Base-by-base conservation (phyloP, 1,140 invertebrate species). In the Panagrolaimus sp. region DNA sequence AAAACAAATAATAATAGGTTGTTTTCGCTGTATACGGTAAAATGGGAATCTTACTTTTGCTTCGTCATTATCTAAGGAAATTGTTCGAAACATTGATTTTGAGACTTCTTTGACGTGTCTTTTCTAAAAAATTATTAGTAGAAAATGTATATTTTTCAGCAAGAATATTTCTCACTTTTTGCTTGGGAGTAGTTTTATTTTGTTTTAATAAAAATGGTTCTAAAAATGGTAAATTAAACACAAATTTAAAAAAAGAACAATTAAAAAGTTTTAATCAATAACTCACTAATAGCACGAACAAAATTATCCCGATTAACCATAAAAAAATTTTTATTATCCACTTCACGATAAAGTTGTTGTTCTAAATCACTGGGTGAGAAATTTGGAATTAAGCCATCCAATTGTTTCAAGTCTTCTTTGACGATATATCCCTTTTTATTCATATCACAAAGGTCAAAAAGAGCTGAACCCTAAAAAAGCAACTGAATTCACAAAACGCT, bases 401-500 rank as follows among this genome's bases (percentile, higher is more conserved):
- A 67, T 63, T 70, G 63, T 14, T 47, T 38, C 45, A 76, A 48
- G 65, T 76, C 74, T 5, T 78, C 65, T 14, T 77, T 27, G 1
- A 79, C 77, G 65, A 76, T 66, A 45, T 80, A 76, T 8, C 74
- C 74, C 25, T 76, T 76, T 31, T 65, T 43, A 48, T 76, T 63
- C 8, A 27, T 67, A 68, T 76, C 74, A 63, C 74, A 76, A 9
- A 76, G 46, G 38, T 78, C 69, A 44, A 79, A 76, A 14, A 76
- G 68, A 47, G 74, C 74, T 77, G 78, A 53, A 63, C 16, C 27
- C 27, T 57, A 11, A 57, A 20, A 57, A 25, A 25, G 9, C 14
- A 57, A 11, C 11, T 57, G 51, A 57, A 57, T 25, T 20, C n/a
- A 57, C 13, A 57, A 57, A 57, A 27, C 9, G 51, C n/a, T n/a